Base-by-base conservation (phyloP, 2,113 vertebrate genomes). In the Fregetta grallaria region DNA sequence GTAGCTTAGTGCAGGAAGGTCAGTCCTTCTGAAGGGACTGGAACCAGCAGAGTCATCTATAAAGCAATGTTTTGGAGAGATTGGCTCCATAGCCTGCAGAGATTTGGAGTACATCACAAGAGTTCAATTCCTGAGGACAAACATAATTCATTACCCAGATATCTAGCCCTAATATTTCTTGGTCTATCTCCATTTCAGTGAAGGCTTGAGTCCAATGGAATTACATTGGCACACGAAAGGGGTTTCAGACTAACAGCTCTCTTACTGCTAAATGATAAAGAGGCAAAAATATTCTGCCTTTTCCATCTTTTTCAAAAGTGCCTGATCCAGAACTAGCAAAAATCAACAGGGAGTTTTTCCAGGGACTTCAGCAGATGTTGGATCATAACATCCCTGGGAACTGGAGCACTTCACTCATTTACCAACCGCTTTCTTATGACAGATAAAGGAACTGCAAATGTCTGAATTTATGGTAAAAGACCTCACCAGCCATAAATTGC, bases 401-500 rank as follows among this genome's bases (percentile, higher is more conserved):
- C 45, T 68, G 74, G 86, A 92, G 76, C 45, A 73, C 62, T 91
- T 95, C 89, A 73, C 45, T 76, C 89, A 87, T 84, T 93, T 83
- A 90, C 53, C 25, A 88, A 52, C 42, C 63, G 90, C 92, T 95
- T 86, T 58, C 81, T 68, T 59, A 47, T 71, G 79, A 95, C 32
- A 94, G 58, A 90, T 49, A 91, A 88, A 97, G 65, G 73, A 91
- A 92, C 38, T 59, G 59, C 45, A 93, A 82, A 93, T 86, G 56
- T 72, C 85, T 88, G 85, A 82, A 90, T 96, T 92, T 66, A 75
- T 22, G 36, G 71, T 58, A 50, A 68, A 94, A 86, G 74, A 82
- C 76, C 88, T 94, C 92, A 82, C 34, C 81, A 72, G 67, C 66
- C 14, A 7, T 92, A 96, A 97, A 97, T 90, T 74, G 68, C 88